Evolutionary conservation across 2,888 invertebrate genomes (phyloP), one percentile per base, ranked within the genome.

Genomic region (Pseudococcus longispinus): DNA sequence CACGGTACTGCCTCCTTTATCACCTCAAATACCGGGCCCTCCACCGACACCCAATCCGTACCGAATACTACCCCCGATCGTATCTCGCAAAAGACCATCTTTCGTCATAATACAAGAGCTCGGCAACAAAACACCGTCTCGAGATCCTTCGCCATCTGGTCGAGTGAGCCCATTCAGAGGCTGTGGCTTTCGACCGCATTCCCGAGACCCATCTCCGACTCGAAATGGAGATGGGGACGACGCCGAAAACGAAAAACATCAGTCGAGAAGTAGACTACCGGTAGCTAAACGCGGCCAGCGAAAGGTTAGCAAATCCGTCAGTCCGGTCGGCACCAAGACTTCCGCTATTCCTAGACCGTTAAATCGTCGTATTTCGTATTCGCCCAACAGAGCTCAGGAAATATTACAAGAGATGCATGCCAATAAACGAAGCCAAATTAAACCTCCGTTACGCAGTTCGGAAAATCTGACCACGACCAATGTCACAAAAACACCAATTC

Each of bases 11-110:
- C 87, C 87, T 18, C 89, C 89, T 13, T 46, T 89, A 84, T 86
- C 88, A 18, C 88, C 89, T 18, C 85, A 88, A 51, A 88, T 89
- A 23, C 89, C 89, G 82, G 88, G 88, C n/a, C 88, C 89, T 13
- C 88, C 89, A 18, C 80, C 89, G 85, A 87, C 89, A 23, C 89
- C 89, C 11, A 87, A 87, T 18, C 88, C 89, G 2, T 88, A 88
- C 77, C 88, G 89, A 77, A 88, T 89, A 60, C 88, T 89, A 3
- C 88, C 88, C 20, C 88, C 89, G 29, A 88, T 88, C 15, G 88
- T 88, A 29, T 88, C 89, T n/a, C 88, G 89, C 23, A 80, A 55
- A 87, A 18, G 60, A 60, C 87, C 87, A 32, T 87, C 87, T 1
- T 87, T 87, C 44, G 87, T 87, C 3, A 87, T 87, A 13, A 51